Evolutionary conservation across 2,113 vertebrate species (phyloP).

Genomic region (Corydoras sp.): DNA sequence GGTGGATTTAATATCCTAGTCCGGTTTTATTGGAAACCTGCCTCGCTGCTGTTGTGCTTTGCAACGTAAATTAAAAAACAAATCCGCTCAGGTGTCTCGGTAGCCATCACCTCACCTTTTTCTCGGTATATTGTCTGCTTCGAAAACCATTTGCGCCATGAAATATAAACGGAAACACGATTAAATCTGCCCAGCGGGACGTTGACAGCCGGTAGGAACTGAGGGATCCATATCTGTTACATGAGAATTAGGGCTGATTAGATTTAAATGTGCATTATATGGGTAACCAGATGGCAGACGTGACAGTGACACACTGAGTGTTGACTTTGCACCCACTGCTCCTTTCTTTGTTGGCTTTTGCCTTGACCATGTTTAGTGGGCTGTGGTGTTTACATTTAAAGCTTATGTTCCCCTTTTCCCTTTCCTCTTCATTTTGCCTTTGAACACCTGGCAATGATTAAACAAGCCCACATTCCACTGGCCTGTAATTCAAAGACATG

Average conservation of each 20-base stretch:
- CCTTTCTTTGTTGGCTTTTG: constrained; percentile 28
- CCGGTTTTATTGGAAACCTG: too few relatives aligned
- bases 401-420: constrained; percentile 43
- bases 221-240: constrained; percentile 34
- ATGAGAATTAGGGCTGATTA: constrained; percentile 46
- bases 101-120: constrained; percentile 5
- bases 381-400: constrained; percentile 59
- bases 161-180: constrained; percentile 33
- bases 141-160: constrained; percentile 16
- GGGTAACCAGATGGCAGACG: constrained; percentile 44
- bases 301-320: constrained; percentile 42
- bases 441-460: constrained; percentile 72
- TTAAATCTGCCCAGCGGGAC: constrained; percentile 29
- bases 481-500: constrained; percentile 50
- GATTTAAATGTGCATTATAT: constrained; percentile 40
- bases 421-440: constrained; percentile 43
- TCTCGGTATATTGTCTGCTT: constrained; percentile 25
- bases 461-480: constrained; percentile 50
- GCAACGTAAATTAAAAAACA: too few relatives aligned
- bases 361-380: constrained; percentile 15
- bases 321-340: constrained; percentile 31
- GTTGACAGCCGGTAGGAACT: constrained; percentile 37
- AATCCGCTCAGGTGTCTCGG: constrained; percentile 40
- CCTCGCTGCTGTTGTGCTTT: too few relatives aligned
- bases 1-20: too few relatives aligned